A percentile compares a stretch with the other conserved stretches of the same genome.
phyloP scores from a whole-genome alignment of 2,888 invertebrate genomes.

The Thelaira solivaga region DNA sequence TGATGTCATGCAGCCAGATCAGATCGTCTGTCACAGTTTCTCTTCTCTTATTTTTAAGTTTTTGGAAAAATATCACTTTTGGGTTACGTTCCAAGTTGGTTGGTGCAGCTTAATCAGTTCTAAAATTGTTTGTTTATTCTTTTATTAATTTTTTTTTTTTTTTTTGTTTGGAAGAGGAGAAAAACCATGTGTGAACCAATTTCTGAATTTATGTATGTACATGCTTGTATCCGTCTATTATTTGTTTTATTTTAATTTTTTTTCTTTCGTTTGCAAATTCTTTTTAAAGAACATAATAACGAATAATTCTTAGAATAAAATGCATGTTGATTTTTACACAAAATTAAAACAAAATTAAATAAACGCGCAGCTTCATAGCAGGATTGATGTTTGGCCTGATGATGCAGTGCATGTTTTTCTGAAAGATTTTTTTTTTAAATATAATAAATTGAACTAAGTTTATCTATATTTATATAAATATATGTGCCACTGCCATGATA shows the following conservation, averaged over 20 bases:
- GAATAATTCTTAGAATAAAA: slow-evolving; percentile 44
- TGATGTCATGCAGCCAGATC: slow-evolving; percentile 58
- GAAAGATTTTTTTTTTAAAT: not conserved
- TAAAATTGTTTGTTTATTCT: slow-evolving; percentile 2
- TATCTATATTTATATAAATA: too few relatives aligned
- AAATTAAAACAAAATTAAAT: slow-evolving; percentile 8
- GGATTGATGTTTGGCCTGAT: slow-evolving; percentile 58
- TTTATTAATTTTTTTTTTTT: not conserved
- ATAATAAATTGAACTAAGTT: not conserved
- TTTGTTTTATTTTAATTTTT: slow-evolving; percentile 13
- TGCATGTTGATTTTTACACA: slow-evolving; percentile 37
- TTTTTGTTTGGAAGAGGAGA: slow-evolving; percentile 19
- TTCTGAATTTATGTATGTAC: slow-evolving; percentile 31
- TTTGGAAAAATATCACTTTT: slow-evolving; percentile 36
- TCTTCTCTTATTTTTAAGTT: slow-evolving; percentile 19
- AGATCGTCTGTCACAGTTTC: slow-evolving; percentile 1
- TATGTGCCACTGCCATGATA: too few relatives aligned
- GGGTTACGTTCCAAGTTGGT: not conserved
- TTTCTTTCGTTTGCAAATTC: slow-evolving; percentile 34
- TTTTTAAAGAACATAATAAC: slow-evolving; percentile 29
- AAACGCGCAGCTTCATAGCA: not conserved
- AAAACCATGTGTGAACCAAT: slow-evolving; percentile 52
- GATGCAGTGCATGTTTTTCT: slow-evolving; percentile 22
- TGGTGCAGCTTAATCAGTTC: not conserved
- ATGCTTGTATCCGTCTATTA: too few relatives aligned